A percentile compares a stretch with the other conserved stretches of the same genome.
Conservation (phyloP, 2,888 invertebrate genomes). For the Notodonta dromedarius region DNA sequence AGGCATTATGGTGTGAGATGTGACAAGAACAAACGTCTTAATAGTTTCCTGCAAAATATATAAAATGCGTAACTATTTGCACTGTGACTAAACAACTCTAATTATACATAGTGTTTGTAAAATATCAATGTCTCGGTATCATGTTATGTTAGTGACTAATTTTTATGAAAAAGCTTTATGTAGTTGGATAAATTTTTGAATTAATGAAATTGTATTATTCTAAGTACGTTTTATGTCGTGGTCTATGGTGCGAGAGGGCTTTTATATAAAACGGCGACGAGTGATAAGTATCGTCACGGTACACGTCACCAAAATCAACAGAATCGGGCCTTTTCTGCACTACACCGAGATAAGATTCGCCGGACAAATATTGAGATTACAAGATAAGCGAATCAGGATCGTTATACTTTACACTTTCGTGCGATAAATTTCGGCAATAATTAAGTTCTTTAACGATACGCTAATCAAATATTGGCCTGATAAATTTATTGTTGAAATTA, state of each 20-base stretch:
- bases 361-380: slow-evolving; percentile 65
- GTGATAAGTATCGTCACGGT: slow-evolving; percentile 60
- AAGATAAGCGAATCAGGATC: slow-evolving; percentile 72
- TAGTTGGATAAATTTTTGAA: background rate
- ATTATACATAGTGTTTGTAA: slow-evolving; percentile 13
- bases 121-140: slow-evolving; percentile 10
- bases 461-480: slow-evolving; percentile 46
- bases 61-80: slow-evolving; percentile 57
- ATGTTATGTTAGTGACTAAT: background rate
- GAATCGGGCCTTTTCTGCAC: slow-evolving; percentile 68
- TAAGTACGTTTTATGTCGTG: background rate
- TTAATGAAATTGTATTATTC: background rate
- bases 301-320: slow-evolving; percentile 62
- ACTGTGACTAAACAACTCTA: slow-evolving; percentile 48
- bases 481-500: slow-evolving; percentile 23
- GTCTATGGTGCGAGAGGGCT: background rate
- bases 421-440: slow-evolving; percentile 65
- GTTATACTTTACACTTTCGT: slow-evolving; percentile 77
- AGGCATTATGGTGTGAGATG: slow-evolving; percentile 51
- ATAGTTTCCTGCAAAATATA: slow-evolving; percentile 51
- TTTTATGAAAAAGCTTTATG: background rate
- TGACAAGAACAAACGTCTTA: slow-evolving; percentile 60
- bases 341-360: slow-evolving; percentile 67
- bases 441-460: slow-evolving; percentile 56
- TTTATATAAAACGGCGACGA: slow-evolving; percentile 29